Percentiles rank a stretch among this genome's conserved stretches.
Conservation (phyloP, 2,888 invertebrate genomes). For the Trissolcus brochymenae region DNA sequence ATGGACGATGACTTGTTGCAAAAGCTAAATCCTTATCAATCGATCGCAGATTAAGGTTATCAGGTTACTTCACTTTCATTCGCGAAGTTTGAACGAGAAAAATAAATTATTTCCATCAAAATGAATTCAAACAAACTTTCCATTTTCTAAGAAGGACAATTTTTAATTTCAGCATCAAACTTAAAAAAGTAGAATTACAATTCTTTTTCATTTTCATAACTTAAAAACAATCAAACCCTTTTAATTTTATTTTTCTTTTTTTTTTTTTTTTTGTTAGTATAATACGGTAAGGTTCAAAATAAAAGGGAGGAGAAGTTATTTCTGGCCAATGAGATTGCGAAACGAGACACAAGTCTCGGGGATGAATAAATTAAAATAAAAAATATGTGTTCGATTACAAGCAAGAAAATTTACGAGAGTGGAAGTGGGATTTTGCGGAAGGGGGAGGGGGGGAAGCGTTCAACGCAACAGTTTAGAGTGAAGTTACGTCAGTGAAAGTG, state of each 20-base stretch:
- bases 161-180: no score
- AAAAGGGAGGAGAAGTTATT: background rate
- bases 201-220: no score
- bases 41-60: constrained; percentile 28
- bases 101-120: background rate
- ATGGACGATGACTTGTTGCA: constrained; percentile 27
- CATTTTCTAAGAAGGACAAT: no score
- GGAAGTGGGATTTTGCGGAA: constrained; percentile 52
- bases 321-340: background rate
- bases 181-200: no score
- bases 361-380: constrained; percentile 43
- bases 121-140: no score
- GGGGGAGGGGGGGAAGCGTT: constrained; percentile 54
- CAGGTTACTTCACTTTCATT: constrained; percentile 38
- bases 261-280: no score
- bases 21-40: constrained; percentile 31
- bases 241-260: no score
- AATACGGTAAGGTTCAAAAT: no score
- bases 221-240: no score
- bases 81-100: constrained; percentile 1
- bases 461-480: constrained; percentile 75
- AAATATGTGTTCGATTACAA: constrained; percentile 48
- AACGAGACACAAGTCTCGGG: background rate
- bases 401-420: constrained; percentile 47
- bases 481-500: constrained; percentile 77